These are phyloP conservation scores for Tamandua tetradactyla DNA, from an alignment of 2,797 vertebrate genomes.

Conservation along the genomic window DNA sequence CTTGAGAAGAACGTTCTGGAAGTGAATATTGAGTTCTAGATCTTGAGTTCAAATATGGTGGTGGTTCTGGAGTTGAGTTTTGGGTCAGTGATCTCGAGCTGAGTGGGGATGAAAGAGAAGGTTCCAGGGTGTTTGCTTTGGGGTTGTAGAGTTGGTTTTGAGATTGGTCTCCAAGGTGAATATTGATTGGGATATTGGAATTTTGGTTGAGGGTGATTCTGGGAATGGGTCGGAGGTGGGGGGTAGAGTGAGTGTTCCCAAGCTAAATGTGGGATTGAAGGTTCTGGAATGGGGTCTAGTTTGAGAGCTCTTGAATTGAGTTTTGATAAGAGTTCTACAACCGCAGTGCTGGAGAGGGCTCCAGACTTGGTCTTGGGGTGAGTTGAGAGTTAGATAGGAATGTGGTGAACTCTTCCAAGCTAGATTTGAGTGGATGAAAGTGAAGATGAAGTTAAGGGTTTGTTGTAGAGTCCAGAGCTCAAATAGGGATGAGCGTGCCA, in stretches of 20 bases:
- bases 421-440: rapidly evolving
- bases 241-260: background rate
- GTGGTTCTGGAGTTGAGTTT: background rate
- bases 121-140: background rate
- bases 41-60: background rate
- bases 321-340: background rate
- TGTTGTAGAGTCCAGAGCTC: background rate
- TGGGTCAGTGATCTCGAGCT: rapidly evolving
- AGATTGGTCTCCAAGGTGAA: background rate
- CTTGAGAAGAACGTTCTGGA: background rate
- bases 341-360: background rate
- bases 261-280: background rate
- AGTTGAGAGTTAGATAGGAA: background rate
- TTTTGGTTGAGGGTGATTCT: background rate
- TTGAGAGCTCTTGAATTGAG: background rate
- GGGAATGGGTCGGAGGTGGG: background rate
- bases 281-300: background rate
- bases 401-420: no score
- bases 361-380: background rate
- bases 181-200: background rate
- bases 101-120: background rate
- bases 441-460: no score
- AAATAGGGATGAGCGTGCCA: rapidly evolving
- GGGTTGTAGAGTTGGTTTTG: background rate
- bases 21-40: background rate